phyloP scores from a whole-genome alignment of 2,797 vertebrate genomes.

The Oreochromis grahami region DNA sequence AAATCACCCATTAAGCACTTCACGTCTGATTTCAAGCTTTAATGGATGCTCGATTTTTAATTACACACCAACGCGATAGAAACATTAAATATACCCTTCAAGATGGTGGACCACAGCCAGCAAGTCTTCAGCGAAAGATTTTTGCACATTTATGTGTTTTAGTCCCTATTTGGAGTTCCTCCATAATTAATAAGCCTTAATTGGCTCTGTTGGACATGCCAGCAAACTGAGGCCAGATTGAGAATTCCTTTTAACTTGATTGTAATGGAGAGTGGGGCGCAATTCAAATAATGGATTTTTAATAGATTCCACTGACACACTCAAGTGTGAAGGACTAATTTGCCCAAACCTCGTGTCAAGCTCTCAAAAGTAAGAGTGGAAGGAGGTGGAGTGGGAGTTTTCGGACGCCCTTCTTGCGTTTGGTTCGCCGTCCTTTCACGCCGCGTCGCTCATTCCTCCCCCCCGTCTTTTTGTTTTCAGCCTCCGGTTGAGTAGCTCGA shows the following conservation, averaged over 20 bases:
- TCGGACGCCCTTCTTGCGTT: conserved; percentile 16
- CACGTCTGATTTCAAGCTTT: conserved; percentile 52
- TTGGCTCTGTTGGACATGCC: conserved; percentile 69
- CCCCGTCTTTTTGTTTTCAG: conserved; percentile 2
- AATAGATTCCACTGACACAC: conserved; percentile 70
- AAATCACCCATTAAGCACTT: conserved; percentile 72
- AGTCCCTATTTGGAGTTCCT: conserved; percentile 58
- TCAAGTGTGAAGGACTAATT: conserved; percentile 68
- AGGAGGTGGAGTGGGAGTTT: conserved; percentile 30
- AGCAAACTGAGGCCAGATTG: conserved; percentile 60
- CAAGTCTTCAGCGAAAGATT: conserved; percentile 14
- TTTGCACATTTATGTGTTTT: conserved; percentile 63
- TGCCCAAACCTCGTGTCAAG: conserved; percentile 52
- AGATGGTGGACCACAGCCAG: conserved; percentile 38
- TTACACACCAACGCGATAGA: conserved; percentile 54
- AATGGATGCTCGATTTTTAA: conserved; percentile 63
- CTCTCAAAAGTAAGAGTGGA: conserved; percentile 39
- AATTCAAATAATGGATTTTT: conserved; percentile 77
- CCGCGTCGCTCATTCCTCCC: conserved; percentile 10
- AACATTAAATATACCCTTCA: conserved; percentile 45
- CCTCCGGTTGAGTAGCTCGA: conserved; percentile 9
- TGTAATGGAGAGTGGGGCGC: conserved; percentile 55
- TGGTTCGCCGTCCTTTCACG: conserved; percentile 25
- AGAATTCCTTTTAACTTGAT: conserved; percentile 69
- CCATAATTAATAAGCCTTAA: conserved; percentile 70